Percentiles rank a stretch among this genome's conserved stretches.
Evolutionary conservation across 2,888 invertebrate species (phyloP).

Genomic region (Carcina quercana): DNA sequence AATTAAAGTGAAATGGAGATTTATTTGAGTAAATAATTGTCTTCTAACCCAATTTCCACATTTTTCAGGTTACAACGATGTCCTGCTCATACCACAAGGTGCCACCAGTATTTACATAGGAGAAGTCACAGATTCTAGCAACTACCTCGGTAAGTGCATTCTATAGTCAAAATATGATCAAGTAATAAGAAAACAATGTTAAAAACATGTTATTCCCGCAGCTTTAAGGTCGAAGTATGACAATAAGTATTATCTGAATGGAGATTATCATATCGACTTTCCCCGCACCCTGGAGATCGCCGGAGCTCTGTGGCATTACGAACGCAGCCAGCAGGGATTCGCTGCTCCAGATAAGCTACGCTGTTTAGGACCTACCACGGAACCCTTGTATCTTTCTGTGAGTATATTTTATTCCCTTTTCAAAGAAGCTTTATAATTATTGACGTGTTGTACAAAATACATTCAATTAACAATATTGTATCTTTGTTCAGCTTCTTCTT

Average conservation of each 20-base stretch:
- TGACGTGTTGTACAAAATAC: too few species aligned
- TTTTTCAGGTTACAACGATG: slow-evolving; percentile 91
- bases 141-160: slow-evolving; percentile 84
- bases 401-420: too few species aligned
- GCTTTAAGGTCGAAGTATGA: slow-evolving; percentile 86
- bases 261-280: slow-evolving; percentile 95
- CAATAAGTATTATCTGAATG: slow-evolving; percentile 93
- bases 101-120: slow-evolving; percentile 91
- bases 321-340: slow-evolving; percentile 85
- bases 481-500: slow-evolving; percentile 86
- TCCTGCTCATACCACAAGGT: slow-evolving; percentile 91
- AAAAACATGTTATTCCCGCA: too few species aligned
- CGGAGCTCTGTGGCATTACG: slow-evolving; percentile 91
- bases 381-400: slow-evolving; percentile 89
- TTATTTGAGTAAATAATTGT: too few species aligned
- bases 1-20: too few species aligned
- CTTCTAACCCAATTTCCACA: too few species aligned
- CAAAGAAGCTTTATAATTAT: not conserved
- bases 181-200: not conserved
- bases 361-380: slow-evolving; percentile 92
- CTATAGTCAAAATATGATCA: too few species aligned
- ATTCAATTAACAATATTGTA: too few species aligned
- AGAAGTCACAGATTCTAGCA: slow-evolving; percentile 88
- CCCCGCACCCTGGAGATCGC: slow-evolving; percentile 86
- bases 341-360: slow-evolving; percentile 89